Evolutionary conservation across 2,797 vertebrate species (phyloP).

Genomic region (Nasua narica): DNA sequence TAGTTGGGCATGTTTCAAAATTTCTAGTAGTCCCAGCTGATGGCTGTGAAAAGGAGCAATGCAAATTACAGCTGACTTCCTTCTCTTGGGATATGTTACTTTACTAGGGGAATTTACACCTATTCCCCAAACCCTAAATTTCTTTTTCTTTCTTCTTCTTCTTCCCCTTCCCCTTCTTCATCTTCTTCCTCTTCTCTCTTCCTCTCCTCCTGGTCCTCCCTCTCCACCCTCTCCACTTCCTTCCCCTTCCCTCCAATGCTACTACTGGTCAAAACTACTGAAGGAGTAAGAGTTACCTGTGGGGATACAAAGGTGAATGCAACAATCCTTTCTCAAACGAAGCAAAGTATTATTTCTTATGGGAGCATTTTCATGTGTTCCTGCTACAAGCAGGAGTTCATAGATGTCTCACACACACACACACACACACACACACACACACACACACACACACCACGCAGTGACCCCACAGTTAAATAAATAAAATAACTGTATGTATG

Average conservation of each 20-base stretch:
- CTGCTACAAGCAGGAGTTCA: background rate
- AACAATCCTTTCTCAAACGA: background rate
- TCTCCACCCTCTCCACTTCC: too few relatives aligned
- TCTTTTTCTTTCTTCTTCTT: background rate
- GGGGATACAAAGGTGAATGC: background rate
- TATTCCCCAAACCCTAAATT: background rate
- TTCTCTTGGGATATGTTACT: background rate
- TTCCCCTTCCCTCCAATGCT: background rate
- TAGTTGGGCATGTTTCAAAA: constrained; percentile 15
- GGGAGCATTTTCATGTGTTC: background rate
- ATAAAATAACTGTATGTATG: background rate
- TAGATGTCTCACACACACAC: background rate
- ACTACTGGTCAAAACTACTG: background rate
- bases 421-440: background rate
- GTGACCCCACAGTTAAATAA: background rate
- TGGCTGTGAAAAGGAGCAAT: background rate
- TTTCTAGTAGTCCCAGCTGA: background rate
- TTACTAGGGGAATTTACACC: background rate
- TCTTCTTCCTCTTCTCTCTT: background rate
- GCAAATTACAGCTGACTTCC: background rate
- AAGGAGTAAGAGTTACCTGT: background rate
- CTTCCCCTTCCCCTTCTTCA: background rate
- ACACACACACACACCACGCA: too few relatives aligned
- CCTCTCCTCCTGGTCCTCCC: background rate
- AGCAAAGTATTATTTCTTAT: background rate